Evolutionary conservation across 2,113 vertebrate species (phyloP), one percentile per base, ranked within the genome.

Genomic region (Lagopus muta): DNA sequence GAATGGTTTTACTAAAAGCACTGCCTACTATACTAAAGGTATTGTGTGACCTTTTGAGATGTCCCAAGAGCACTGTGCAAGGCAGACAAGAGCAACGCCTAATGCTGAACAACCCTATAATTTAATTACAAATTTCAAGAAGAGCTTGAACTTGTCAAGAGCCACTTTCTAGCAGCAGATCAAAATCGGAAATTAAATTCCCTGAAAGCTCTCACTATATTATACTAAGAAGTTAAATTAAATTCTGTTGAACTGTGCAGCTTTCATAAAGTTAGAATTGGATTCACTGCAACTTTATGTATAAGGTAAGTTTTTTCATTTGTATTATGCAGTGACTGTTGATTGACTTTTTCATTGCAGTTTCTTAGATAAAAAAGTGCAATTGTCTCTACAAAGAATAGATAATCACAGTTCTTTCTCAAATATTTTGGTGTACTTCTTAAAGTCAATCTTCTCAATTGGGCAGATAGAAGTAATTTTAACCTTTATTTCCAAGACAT

Each of bases 141-240:
- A 92, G 25, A 79, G 48, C 70, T 61, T 75, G 61, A 84, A 22
- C 54, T 70, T 85, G 67, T 79, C 80, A 73, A 32, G 66, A 95
- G 66, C 18, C 64, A 52, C 67, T 76, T 80, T 45, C 78, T 58
- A 52, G 34, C 93, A 22, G 21, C 15, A 87, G 25, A 80, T 54
- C 45, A 86, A 87, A 94, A 95, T 7, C 19, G 69, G 38, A 89
- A 93, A 90, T 91, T 76, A 87, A 84, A 91, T 86, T 82, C 72
- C 80, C 27, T 32, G 3, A 58, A 62, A 93, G 60, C 11, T 48
- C 60, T 85, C 32, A 30, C 21, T 67, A 40, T 64, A 92, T 65
- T 80, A 87, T 28, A 88, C 79, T 70, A 82, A 73, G 70, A 89
- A 80, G 43, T 54, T 48, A 92, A 90, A 89, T 61, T 89, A 81